Base-by-base conservation (phyloP, 2,888 invertebrate species). In the Apotomis turbidana region DNA sequence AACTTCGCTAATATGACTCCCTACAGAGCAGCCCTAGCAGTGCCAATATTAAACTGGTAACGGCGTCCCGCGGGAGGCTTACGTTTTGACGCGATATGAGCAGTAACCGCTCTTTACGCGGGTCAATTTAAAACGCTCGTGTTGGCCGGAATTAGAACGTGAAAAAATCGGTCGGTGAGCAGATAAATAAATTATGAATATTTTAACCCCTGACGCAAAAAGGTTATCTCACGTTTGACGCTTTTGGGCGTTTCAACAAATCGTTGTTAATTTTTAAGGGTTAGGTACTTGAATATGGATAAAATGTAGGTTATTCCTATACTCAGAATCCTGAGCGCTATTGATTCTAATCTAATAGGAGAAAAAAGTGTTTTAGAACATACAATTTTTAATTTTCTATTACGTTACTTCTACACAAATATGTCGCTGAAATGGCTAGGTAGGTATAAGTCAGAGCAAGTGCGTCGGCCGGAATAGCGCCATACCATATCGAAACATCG, bases 41-140 rank as follows among this genome's bases (percentile, higher is more conserved):
- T 81, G 83, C 80, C 83, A 78, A 83, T 85, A 86, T 86, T 85
- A 87, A 87, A 85, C 80, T 77, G 81, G 80, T 76, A 81, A 79
- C 84, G 77, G 78, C 67, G 68, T 79, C 87, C 85, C 84, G 49
- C 64, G 83, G 81, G 87, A 79, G 74, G 74, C 75, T 73, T 66
- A 78, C 75, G 75, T 79, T 81, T 79, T 78, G 78, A 80, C 77
- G 76, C 76, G 77, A 67, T 80, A 76, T 82, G 80, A 78, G 78
- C 81, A 80, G 83, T 58, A 66, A 66, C 52, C 72, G 52, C 61
- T 63, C 61, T 67, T 12, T 58, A 51, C 58, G 58, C 13, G 57
- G 63, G 58, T 62, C 68, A 72, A 72, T 68, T 63, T 58, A 36
- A 68, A 68, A 49, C 49, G 38, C 44, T 58, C 63, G 68, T 68